Conservation (phyloP, 2,888 invertebrate species). For the Argynnis bischoffii region DNA sequence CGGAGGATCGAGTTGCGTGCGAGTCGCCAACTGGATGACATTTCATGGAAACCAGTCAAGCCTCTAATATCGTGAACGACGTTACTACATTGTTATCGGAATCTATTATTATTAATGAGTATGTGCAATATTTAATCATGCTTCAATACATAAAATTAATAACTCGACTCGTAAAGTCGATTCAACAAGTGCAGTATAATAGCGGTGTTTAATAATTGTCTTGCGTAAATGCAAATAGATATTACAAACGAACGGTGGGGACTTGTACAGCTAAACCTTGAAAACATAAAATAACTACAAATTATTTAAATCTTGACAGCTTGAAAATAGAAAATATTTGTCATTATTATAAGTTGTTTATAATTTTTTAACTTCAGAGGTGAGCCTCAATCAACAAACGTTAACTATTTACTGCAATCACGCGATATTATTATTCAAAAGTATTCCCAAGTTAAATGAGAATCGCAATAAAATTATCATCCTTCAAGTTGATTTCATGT, state of each 20-base stretch:
- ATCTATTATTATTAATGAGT: constrained; percentile 30
- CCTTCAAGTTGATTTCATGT: background rate
- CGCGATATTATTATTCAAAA: constrained; percentile 11
- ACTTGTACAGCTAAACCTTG: constrained; percentile 30
- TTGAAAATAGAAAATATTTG: constrained; percentile 8
- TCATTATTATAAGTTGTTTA: constrained; percentile 1
- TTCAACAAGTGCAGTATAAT: constrained; percentile 33
- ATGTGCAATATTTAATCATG: constrained; percentile 32
- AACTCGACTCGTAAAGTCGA: constrained; percentile 31
- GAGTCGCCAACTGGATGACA: constrained; percentile 56
- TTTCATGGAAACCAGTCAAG: constrained; percentile 63
- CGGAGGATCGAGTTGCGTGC: constrained; percentile 59
- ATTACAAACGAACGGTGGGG: constrained; percentile 14
- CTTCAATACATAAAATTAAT: constrained; percentile 34
- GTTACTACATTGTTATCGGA: constrained; percentile 27
- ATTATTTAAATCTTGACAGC: constrained; percentile 24
- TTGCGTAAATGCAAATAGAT: constrained; percentile 34
- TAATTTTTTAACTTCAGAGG: background rate
- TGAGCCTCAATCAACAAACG: background rate
- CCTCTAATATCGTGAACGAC: constrained; percentile 46
- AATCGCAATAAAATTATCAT: background rate
- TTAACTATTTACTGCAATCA: constrained; percentile 8
- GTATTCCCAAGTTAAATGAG: constrained; percentile 3
- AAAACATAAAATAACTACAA: constrained; percentile 24
- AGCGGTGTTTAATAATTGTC: constrained; percentile 38